phyloP scores from a whole-genome alignment of 1,140 invertebrate species.

The Dendrolimus punctatus region DNA sequence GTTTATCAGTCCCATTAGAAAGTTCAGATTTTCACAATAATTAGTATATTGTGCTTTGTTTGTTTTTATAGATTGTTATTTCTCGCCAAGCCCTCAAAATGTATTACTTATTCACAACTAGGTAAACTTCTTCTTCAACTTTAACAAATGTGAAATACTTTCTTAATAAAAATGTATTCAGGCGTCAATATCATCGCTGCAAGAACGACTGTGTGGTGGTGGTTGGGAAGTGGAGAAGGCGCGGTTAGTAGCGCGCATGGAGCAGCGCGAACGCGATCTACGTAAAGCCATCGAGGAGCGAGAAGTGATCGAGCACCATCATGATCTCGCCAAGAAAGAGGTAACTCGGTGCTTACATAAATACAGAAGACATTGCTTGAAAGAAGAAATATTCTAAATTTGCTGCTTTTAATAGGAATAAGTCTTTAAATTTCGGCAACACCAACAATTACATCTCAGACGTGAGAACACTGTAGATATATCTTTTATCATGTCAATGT shows the following conservation, averaged over 20 bases:
- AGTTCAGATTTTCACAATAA: background rate
- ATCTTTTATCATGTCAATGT: too few relatives aligned
- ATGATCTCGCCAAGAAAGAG: conserved; percentile 57
- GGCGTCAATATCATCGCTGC: conserved; percentile 77
- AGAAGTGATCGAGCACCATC: conserved; percentile 73
- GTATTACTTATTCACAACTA: too few relatives aligned
- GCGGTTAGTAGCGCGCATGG: conserved; percentile 78
- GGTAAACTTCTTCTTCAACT: too few relatives aligned
- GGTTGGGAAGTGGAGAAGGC: conserved; percentile 77
- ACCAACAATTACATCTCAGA: too few relatives aligned
- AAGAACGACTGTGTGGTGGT: conserved; percentile 74
- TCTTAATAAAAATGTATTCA: conserved; percentile 32
- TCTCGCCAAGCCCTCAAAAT: too few relatives aligned
- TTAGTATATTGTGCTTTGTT: background rate
- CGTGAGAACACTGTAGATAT: too few relatives aligned
- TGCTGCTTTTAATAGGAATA: background rate
- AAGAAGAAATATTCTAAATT: background rate
- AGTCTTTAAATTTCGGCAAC: background rate
- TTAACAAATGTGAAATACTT: too few relatives aligned
- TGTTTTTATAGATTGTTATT: conserved; percentile 11
- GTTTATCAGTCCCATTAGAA: background rate
- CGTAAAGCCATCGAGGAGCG: conserved; percentile 82
- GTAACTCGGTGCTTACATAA: conserved; percentile 16
- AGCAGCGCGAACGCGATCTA: conserved; percentile 83
- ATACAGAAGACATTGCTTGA: background rate